These are phyloP conservation scores for Planococcus citri DNA, from an alignment of 1,140 invertebrate genomes.

Conservation along the genomic window DNA sequence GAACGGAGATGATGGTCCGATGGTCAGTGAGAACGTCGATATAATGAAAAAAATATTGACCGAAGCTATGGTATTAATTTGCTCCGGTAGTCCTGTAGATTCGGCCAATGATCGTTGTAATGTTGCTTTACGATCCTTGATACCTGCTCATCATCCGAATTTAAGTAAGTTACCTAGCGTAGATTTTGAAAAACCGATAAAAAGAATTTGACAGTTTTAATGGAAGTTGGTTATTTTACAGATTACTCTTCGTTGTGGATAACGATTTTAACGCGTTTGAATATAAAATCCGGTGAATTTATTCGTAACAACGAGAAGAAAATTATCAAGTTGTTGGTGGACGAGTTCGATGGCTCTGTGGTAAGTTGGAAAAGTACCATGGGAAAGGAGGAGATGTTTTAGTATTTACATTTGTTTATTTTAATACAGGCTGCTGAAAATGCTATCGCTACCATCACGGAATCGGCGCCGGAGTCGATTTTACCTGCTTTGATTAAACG, in stretches of 20 bases:
- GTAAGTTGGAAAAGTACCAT: slow-evolving; percentile 33
- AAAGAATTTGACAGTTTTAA: not conserved
- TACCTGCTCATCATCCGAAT: slow-evolving; percentile 53
- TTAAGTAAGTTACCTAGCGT: slow-evolving; percentile 34
- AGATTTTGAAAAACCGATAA: not conserved
- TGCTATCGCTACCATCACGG: slow-evolving; percentile 48
- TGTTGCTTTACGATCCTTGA: slow-evolving; percentile 46
- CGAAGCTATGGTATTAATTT: slow-evolving; percentile 27
- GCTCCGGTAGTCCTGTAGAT: slow-evolving; percentile 26
- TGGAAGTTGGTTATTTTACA: not conserved
- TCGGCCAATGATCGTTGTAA: slow-evolving; percentile 26
- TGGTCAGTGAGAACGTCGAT: not conserved
- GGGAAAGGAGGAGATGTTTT: not conserved
- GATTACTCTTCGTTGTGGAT: slow-evolving; percentile 12
- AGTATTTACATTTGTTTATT: not conserved
- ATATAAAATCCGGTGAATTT: slow-evolving; percentile 22
- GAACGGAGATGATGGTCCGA: not conserved
- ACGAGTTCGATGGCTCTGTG: slow-evolving; percentile 41
- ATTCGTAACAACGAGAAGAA: slow-evolving; percentile 33
- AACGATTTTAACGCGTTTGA: slow-evolving; percentile 21
- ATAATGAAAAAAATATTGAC: slow-evolving; percentile 27
- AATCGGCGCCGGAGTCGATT: slow-evolving; percentile 42
- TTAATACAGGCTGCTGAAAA: slow-evolving; percentile 42
- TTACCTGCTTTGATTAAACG: slow-evolving; percentile 22
- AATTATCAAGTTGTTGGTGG: slow-evolving; percentile 46